phyloP scores from a whole-genome alignment of 2,888 invertebrate genomes.

The Cheilosia soror region DNA sequence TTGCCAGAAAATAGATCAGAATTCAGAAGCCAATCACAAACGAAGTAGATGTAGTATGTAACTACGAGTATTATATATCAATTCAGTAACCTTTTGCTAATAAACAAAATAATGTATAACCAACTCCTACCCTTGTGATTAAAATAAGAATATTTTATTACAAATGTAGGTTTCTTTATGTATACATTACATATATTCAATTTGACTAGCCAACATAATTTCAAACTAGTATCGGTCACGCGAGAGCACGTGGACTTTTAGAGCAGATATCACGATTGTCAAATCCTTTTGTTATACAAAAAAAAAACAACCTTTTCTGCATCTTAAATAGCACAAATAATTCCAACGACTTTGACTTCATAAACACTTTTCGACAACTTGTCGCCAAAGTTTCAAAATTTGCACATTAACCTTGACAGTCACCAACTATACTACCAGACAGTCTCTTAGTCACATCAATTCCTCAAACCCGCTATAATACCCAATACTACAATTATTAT shows the following conservation, averaged over 20 bases:
- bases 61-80: no score
- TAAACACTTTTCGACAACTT: slow-evolving; percentile 5
- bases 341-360: not conserved
- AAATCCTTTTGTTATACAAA: not conserved
- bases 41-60: no score
- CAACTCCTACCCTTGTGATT: no score
- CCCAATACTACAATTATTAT: not conserved
- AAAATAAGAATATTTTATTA: not conserved
- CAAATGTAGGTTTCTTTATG: not conserved
- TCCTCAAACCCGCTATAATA: not conserved
- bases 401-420: slow-evolving; percentile 14
- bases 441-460: slow-evolving; percentile 13
- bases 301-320: no score
- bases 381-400: slow-evolving; percentile 25
- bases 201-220: not conserved
- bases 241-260: not conserved
- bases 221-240: slow-evolving; percentile 6
- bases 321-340: no score
- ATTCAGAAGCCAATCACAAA: no score
- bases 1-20: no score
- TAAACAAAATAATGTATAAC: no score
- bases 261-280: not conserved
- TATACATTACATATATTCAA: not conserved
- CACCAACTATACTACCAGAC: slow-evolving; percentile 6
- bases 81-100: no score